phyloP scores from a whole-genome alignment of 1,140 invertebrate species.

The Helicoverpa armigera region DNA sequence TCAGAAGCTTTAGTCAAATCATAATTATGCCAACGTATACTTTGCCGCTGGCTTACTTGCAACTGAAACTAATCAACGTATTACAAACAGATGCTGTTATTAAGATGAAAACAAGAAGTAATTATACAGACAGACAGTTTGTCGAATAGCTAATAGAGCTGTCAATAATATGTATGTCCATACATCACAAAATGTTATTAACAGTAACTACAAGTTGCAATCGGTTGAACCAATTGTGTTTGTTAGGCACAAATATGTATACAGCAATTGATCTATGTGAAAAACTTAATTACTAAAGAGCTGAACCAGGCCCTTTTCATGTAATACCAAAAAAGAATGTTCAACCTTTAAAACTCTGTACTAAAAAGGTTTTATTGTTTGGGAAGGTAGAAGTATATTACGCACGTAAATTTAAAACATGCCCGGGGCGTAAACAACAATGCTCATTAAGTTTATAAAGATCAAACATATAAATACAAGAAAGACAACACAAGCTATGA shows the following conservation, averaged over 20 bases:
- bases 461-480: not conserved
- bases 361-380: not conserved
- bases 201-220: not conserved
- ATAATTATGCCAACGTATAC: not conserved
- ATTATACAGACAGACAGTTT: constrained; percentile 17
- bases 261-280: too few relatives aligned
- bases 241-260: too few relatives aligned
- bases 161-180: not conserved
- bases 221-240: too few relatives aligned
- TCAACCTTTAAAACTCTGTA: not conserved
- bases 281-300: too few relatives aligned
- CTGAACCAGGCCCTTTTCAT: too few relatives aligned
- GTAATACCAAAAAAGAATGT: too few relatives aligned
- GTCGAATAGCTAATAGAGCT: not conserved
- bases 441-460: constrained; percentile 10
- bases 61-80: not conserved
- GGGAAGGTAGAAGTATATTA: constrained; percentile 2
- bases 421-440: not conserved
- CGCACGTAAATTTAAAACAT: constrained; percentile 8
- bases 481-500: too few relatives aligned
- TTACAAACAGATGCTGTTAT: not conserved
- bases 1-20: not conserved
- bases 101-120: not conserved
- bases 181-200: constrained; percentile 6
- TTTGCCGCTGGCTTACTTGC: not conserved